Conservation (phyloP, 2,888 invertebrate genomes). For the Chalcosyrphus nemorum region DNA sequence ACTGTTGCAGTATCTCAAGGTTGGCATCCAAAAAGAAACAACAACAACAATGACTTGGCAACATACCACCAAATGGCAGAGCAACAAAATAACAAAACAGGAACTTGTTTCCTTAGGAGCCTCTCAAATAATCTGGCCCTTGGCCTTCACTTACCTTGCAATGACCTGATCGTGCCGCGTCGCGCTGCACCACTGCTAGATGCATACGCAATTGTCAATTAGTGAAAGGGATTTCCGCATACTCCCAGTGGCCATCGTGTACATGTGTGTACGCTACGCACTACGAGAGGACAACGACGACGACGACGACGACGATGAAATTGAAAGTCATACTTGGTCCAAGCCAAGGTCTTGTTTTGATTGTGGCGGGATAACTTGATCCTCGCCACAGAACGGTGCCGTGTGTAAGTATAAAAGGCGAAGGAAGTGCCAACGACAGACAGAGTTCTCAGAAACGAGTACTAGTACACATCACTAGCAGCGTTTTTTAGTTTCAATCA, state of each 20-base stretch:
- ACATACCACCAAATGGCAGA: neutral
- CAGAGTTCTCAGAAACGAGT: constrained; percentile 78
- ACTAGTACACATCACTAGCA: constrained; percentile 77
- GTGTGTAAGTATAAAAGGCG: constrained; percentile 79
- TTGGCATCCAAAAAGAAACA: too few relatives aligned
- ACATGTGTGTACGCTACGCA: constrained; percentile 11
- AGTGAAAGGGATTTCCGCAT: constrained; percentile 76
- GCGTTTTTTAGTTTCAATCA: constrained; percentile 73
- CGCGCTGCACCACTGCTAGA: too few relatives aligned
- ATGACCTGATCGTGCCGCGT: constrained; percentile 70
- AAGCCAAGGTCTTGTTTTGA: constrained; percentile 66
- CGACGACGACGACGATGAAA: too few relatives aligned
- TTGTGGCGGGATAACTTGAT: constrained; percentile 52
- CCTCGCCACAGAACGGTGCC: constrained; percentile 45
- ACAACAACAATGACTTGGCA: neutral
- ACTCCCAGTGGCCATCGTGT: constrained; percentile 27
- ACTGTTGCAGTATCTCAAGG: constrained; percentile 52
- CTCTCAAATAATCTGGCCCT: constrained; percentile 76
- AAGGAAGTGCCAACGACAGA: constrained; percentile 70
- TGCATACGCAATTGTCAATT: constrained; percentile 71
- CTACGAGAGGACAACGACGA: constrained; percentile 53
- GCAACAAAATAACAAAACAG: constrained; percentile 13
- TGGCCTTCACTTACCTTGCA: constrained; percentile 82
- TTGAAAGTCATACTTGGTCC: constrained; percentile 57
- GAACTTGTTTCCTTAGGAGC: constrained; percentile 55